Base-by-base conservation (phyloP, 2,113 vertebrate genomes). In the Lophochroa leadbeateri region DNA sequence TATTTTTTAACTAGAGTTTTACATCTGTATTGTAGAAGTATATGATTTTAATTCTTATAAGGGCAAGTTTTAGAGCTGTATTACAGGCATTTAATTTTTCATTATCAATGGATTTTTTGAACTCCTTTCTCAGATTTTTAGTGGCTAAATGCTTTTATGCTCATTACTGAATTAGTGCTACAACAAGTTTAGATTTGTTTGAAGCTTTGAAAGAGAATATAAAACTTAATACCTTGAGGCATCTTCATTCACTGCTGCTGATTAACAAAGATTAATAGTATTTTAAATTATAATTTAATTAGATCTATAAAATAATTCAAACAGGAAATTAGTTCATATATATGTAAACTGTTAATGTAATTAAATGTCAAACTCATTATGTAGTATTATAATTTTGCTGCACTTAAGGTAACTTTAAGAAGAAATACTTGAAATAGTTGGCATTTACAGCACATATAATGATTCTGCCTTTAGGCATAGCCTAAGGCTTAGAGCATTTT, bases 401-500 rank as follows among this genome's bases (percentile, higher is more conserved):
- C 37, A 70, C 94, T 88, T 85, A 86, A 61, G 52, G 27, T 69
- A 97, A 57, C 43, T 94, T 90, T 88, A 81, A 91, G 93, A 86
- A 88, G 75, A 72, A 92, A 69, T 83, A 69, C 75, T 97, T 95
- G 61, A 94, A 91, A 87, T 94, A 92, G 60, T 92, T 96, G 35
- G 61, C 86, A 96, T 96, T 96, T 94, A 77, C n/a, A 92, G 80
- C 88, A 95, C 68, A 77, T 76, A 87, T 21, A 90, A 50, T 90
- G 55, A 72, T 63, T 95, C 60, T 96, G 79, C 91, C 95, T 97
- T 88, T 79, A 96, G 95, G 95, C 90, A 88, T 91, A 94, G 94
- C 95, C 96, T 93, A 49, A 79, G 95, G 97, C 88, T 96, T 52
- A 68, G 87, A 94, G 76, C 84, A 96, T 94, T 95, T 97, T 97